Conservation (phyloP, 2,113 vertebrate genomes). For the Sarotherodon lohbergeri region DNA sequence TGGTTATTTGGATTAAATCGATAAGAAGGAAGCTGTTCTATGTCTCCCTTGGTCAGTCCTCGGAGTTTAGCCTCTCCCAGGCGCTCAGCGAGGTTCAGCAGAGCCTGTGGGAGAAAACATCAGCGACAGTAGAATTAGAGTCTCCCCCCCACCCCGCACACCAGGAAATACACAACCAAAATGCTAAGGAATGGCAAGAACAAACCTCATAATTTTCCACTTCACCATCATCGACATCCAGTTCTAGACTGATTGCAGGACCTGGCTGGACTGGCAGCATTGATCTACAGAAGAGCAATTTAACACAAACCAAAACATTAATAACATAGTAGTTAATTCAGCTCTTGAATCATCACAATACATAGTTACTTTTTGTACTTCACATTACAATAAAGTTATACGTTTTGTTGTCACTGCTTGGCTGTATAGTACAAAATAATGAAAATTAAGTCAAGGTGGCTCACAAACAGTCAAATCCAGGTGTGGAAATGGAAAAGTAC, state of each 20-base stretch:
- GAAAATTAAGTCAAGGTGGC: background rate
- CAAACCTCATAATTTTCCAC: slow-evolving; percentile 98
- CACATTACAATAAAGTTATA: background rate
- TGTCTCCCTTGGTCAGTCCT: slow-evolving; percentile 93
- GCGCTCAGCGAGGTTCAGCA: slow-evolving; percentile 94
- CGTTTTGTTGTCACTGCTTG: background rate
- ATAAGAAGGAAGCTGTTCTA: slow-evolving; percentile 98
- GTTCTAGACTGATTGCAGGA: slow-evolving; percentile 93
- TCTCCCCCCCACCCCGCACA: background rate
- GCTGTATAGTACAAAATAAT: background rate
- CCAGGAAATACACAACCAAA: background rate
- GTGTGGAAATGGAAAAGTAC: background rate
- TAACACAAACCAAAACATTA: background rate
- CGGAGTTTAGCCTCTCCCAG: slow-evolving; percentile 96
- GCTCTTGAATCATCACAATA: background rate
- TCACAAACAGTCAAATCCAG: background rate
- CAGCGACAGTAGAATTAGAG: background rate
- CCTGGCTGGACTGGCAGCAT: slow-evolving; percentile 98
- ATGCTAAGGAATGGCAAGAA: background rate
- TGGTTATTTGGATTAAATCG: slow-evolving; percentile 98
- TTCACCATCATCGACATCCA: slow-evolving; percentile 98
- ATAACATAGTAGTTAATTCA: background rate
- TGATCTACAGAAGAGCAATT: slow-evolving; percentile 74
- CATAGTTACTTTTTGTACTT: background rate
- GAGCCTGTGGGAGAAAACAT: slow-evolving; percentile 70